Percentiles rank a stretch among this genome's conserved stretches.
These are phyloP conservation scores for Leptopilina drosophilae DNA, from an alignment of 2,888 invertebrate genomes.

Conservation along the genomic window DNA sequence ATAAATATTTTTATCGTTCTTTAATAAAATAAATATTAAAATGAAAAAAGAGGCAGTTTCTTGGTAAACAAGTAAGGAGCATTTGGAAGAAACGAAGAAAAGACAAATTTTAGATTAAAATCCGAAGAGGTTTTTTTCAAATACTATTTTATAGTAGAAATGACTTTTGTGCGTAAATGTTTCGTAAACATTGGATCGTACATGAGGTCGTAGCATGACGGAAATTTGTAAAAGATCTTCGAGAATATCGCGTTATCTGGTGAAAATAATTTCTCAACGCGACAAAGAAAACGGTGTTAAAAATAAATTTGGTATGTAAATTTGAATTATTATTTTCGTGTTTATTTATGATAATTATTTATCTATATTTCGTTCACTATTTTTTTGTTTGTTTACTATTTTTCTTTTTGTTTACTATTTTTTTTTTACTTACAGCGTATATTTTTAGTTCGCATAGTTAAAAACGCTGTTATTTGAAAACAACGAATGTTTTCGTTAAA, in stretches of 20 bases:
- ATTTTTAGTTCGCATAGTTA: no score
- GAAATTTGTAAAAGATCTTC: background rate
- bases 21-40: background rate
- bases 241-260: background rate
- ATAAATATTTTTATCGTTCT: slow-evolving; percentile 31
- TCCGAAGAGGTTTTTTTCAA: background rate
- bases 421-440: no score
- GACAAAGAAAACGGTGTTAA: background rate
- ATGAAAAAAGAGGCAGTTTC: background rate
- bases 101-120: background rate
- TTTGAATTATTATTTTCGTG: background rate
- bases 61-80: background rate
- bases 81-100: background rate
- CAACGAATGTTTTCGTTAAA: no score
- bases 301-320: background rate
- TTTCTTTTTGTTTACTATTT: no score
- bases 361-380: no score
- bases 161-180: background rate
- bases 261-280: background rate
- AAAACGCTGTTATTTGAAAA: no score
- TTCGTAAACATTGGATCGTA: background rate
- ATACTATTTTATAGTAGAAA: background rate
- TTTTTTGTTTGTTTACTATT: no score
- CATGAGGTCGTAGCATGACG: background rate
- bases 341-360: no score